Conservation (phyloP, 2,888 invertebrate genomes). For the Dastarcus helophoroides region DNA sequence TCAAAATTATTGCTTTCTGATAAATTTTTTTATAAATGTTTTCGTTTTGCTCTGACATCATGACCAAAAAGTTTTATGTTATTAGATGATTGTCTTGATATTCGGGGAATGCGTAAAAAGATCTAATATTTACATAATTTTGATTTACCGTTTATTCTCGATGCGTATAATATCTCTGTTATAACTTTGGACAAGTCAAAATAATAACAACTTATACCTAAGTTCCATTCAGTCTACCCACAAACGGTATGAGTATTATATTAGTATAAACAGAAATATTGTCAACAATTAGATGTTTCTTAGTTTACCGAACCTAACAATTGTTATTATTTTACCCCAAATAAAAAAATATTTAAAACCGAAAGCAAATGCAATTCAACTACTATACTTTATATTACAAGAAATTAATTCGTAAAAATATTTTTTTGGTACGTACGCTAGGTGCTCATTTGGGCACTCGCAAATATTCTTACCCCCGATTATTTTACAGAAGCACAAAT, state of each 20-base stretch:
- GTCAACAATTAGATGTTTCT: conserved; percentile 12
- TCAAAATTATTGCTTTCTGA: no score
- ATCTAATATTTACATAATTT: no score
- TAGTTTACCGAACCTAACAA: conserved; percentile 11
- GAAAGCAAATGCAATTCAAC: no score
- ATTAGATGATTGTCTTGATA: no score
- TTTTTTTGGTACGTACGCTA: conserved; percentile 28
- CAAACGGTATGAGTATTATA: no score
- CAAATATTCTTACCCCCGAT: conserved; percentile 22
- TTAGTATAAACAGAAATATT: not conserved
- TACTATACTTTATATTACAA: conserved; percentile 20
- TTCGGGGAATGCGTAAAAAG: no score
- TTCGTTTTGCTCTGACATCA: no score
- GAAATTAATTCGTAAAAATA: conserved; percentile 28
- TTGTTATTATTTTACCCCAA: conserved; percentile 15
- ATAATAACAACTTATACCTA: conserved; percentile 1
- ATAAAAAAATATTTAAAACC: not conserved
- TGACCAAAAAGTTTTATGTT: no score
- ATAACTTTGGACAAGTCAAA: not conserved
- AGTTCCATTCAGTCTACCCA: not conserved
- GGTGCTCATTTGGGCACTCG: conserved; percentile 27
- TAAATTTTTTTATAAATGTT: no score
- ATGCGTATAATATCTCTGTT: not conserved
- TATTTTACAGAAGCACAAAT: no score
- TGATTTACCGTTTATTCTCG: conserved; percentile 15